A percentile compares a stretch with the other conserved stretches of the same genome.
Evolutionary conservation across 2,888 invertebrate genomes (phyloP).

Genomic region (Neoaliturus tenellus): DNA sequence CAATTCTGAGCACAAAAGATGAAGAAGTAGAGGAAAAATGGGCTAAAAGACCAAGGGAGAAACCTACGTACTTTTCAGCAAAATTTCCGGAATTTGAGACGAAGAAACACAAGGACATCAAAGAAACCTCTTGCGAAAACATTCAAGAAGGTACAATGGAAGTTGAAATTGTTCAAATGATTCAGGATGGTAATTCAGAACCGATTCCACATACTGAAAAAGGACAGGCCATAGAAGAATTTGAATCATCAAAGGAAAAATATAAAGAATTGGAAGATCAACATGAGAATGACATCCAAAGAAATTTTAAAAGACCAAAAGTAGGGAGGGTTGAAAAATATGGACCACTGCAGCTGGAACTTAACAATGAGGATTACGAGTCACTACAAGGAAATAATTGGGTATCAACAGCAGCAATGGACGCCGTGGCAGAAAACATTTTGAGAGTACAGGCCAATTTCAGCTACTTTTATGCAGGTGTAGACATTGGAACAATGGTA

Average conservation of each 20-base stretch:
- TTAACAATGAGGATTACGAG: not conserved
- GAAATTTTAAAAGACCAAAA: not conserved
- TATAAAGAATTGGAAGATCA: not conserved
- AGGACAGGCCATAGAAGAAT: not conserved
- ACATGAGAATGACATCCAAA: not conserved
- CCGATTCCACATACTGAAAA: too few species aligned
- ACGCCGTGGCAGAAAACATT: not conserved
- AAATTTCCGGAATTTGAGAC: too few species aligned
- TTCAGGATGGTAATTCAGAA: too few species aligned
- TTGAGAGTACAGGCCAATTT: not conserved
- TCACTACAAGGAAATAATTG: not conserved
- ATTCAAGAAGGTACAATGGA: too few species aligned
- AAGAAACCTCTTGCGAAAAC: too few species aligned
- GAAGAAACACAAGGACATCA: too few species aligned
- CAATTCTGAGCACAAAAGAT: too few species aligned
- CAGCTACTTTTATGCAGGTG: not conserved
- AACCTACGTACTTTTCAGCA: too few species aligned
- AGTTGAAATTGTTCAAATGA: too few species aligned
- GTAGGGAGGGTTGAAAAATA: not conserved
- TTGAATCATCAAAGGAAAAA: not conserved
- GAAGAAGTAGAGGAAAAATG: too few species aligned
- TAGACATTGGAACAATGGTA: not conserved
- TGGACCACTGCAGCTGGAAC: not conserved
- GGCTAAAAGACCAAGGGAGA: too few species aligned
- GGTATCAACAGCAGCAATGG: not conserved